Evolutionary conservation across 2,797 vertebrate genomes (phyloP).

Genomic region (Picus viridis): DNA sequence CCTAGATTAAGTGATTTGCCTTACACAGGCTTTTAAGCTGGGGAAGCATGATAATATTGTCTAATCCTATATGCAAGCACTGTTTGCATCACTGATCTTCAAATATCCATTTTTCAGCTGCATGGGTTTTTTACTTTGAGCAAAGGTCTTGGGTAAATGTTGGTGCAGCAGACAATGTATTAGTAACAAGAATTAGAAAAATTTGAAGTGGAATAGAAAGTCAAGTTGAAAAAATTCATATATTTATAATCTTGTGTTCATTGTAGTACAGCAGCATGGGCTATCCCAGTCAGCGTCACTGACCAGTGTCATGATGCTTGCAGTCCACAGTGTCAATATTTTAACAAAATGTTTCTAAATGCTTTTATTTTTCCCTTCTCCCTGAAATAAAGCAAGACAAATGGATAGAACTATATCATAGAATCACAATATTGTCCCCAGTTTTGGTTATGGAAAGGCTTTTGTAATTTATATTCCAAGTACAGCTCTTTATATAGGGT

Average conservation of each 20-base stretch:
- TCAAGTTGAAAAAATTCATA: background rate
- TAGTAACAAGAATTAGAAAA: background rate
- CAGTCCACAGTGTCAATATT: background rate
- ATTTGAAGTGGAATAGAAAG: background rate
- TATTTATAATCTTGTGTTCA: background rate
- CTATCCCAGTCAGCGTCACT: background rate
- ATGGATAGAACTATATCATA: background rate
- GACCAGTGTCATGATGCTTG: background rate
- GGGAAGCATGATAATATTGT: background rate
- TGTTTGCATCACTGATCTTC: background rate
- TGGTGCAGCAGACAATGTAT: background rate
- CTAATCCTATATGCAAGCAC: background rate
- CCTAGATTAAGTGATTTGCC: background rate
- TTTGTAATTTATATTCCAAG: background rate
- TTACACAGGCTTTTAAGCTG: background rate
- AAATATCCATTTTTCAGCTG: background rate
- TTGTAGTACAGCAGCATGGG: background rate
- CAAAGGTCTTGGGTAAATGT: rapidly evolving
- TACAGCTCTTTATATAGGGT: background rate
- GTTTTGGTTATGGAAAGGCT: background rate
- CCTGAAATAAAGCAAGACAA: background rate
- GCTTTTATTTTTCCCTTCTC: background rate
- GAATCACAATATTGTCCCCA: background rate
- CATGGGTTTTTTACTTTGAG: background rate
- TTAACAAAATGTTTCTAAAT: background rate